These are phyloP conservation scores for Ganaspis brasiliensis DNA, from an alignment of 2,888 invertebrate genomes.

Conservation along the genomic window DNA sequence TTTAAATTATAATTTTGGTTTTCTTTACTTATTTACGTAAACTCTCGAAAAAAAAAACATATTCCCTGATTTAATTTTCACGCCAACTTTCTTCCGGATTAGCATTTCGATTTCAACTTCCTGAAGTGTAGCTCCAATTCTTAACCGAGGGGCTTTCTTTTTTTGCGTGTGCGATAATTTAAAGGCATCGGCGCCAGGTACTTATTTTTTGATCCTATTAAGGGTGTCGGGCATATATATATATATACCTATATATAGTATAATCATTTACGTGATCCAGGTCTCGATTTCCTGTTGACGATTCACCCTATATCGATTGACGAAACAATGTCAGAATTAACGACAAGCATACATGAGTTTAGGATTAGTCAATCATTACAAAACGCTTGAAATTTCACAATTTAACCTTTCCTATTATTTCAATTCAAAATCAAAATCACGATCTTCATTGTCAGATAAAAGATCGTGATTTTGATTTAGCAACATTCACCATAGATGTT, in stretches of 20 bases:
- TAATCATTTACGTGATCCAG: conserved; percentile 56
- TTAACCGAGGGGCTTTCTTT: conserved; percentile 6
- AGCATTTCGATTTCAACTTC: conserved; percentile 34
- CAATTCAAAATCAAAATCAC: too few species aligned
- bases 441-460: too few species aligned
- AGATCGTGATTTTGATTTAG: neutral
- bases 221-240: conserved; percentile 47
- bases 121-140: conserved; percentile 16
- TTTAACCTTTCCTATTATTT: too few species aligned
- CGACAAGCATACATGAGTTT: neutral
- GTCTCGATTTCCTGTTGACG: conserved; percentile 56
- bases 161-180: conserved; percentile 22
- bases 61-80: conserved; percentile 10
- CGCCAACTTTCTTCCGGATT: conserved; percentile 27
- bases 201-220: conserved; percentile 56
- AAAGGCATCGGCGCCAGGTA: conserved; percentile 28
- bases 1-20: too few species aligned
- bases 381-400: neutral
- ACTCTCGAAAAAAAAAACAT: too few species aligned
- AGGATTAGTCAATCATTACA: neutral
- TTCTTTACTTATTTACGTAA: too few species aligned
- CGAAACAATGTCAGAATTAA: neutral
- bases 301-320: conserved; percentile 9
- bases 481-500: too few species aligned
- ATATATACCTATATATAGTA: too few species aligned